Evolutionary conservation across 1,140 invertebrate species (phyloP).

Genomic region (Tetranychus urticae): DNA sequence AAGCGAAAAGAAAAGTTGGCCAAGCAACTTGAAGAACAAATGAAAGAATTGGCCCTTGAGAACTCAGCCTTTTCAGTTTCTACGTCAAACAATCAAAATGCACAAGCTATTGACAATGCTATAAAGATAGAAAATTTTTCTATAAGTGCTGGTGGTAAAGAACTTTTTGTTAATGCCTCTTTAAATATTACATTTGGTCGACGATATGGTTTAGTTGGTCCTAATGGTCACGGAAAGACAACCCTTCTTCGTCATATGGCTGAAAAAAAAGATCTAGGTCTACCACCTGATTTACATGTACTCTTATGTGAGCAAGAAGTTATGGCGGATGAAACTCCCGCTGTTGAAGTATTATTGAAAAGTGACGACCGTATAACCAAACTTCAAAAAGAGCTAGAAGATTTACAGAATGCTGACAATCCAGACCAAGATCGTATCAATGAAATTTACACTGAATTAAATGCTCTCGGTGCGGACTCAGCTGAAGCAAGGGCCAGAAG

Average conservation of each 20-base stretch:
- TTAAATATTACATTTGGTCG: slow-evolving; percentile 76
- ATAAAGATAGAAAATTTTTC: slow-evolving; percentile 71
- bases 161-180: slow-evolving; percentile 89
- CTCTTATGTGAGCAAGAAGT: slow-evolving; percentile 98
- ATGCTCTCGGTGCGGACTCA: slow-evolving; percentile 85
- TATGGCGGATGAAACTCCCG: slow-evolving; percentile 64
- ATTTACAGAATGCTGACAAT: slow-evolving; percentile 41
- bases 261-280: slow-evolving; percentile 49
- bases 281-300: slow-evolving; percentile 91
- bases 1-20: slow-evolving; percentile 8
- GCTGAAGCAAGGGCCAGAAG: slow-evolving; percentile 80
- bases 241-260: slow-evolving; percentile 82
- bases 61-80: slow-evolving; percentile 10
- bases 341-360: slow-evolving; percentile 74
- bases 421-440: slow-evolving; percentile 26
- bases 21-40: slow-evolving; percentile 6
- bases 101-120: slow-evolving; percentile 5
- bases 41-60: background rate
- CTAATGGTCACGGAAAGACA: slow-evolving; percentile 78
- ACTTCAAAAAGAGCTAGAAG: slow-evolving; percentile 52
- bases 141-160: slow-evolving; percentile 88
- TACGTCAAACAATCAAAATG: background rate
- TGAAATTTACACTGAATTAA: slow-evolving; percentile 76
- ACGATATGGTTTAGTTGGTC: slow-evolving; percentile 90
- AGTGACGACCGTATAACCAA: slow-evolving; percentile 67